Percentiles rank a stretch among this genome's conserved stretches.
phyloP scores from a whole-genome alignment of 2,888 invertebrate species.

The Therioaphis trifolii region DNA sequence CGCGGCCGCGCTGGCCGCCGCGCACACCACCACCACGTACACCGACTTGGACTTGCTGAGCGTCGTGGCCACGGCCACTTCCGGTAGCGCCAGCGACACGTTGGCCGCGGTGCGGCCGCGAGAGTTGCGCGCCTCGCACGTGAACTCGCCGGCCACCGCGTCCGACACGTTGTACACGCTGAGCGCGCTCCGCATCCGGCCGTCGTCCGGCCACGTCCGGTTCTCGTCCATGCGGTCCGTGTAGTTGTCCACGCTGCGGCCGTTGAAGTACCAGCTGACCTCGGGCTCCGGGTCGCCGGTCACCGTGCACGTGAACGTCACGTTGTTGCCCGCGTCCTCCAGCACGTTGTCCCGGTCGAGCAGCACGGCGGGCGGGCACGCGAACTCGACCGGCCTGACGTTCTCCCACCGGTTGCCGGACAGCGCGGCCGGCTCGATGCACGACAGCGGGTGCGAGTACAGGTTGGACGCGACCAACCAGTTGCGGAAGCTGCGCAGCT shows the following conservation, averaged over 20 bases:
- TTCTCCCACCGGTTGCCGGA: conserved; percentile 82
- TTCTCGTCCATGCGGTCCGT: conserved; percentile 64
- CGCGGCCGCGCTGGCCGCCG: conserved; percentile 78
- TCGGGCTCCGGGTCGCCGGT: conserved; percentile 86
- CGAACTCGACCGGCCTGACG: conserved; percentile 80
- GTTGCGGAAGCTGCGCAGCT: conserved; percentile 82
- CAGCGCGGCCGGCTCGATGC: conserved; percentile 78
- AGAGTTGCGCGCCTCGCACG: conserved; percentile 81
- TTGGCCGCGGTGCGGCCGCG: conserved; percentile 71
- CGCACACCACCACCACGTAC: conserved; percentile 78
- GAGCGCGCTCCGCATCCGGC: conserved; percentile 78
- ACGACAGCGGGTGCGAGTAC: conserved; percentile 79
- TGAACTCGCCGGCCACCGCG: conserved; percentile 85
- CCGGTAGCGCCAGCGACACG: conserved; percentile 75
- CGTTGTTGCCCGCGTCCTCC: conserved; percentile 85
- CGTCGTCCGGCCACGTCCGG: conserved; percentile 68
- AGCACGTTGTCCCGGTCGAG: conserved; percentile 71
- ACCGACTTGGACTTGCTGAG: conserved; percentile 79
- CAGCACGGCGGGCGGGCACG: conserved; percentile 81
- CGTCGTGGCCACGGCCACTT: conserved; percentile 80
- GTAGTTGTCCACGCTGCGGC: conserved; percentile 69
- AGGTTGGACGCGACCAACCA: conserved; percentile 86
- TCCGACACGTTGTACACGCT: conserved; percentile 85
- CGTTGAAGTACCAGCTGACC: conserved; percentile 85
- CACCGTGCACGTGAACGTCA: conserved; percentile 84